Percentiles rank a stretch among this genome's conserved stretches.
Conservation (phyloP, 2,113 vertebrate species). For the Rostratula benghalensis region DNA sequence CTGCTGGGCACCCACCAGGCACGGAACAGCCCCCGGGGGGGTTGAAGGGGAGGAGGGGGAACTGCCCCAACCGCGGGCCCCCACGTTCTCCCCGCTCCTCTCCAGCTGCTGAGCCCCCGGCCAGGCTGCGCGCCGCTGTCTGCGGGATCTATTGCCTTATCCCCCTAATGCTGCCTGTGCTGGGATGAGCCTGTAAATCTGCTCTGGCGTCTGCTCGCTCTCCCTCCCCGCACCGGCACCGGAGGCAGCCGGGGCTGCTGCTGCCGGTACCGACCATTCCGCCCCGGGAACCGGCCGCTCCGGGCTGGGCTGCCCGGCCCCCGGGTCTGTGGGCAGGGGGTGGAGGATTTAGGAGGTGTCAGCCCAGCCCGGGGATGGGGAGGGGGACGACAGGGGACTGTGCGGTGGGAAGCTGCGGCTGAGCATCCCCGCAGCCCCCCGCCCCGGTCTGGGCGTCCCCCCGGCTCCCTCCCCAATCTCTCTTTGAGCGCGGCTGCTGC, state of each 20-base stretch:
- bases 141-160: background rate
- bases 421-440: background rate
- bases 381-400: no score
- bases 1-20: background rate
- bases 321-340: fast-evolving
- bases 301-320: background rate
- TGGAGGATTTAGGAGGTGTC: background rate
- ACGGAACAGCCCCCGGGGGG: background rate
- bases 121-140: background rate
- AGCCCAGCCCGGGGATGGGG: fast-evolving
- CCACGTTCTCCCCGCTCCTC: fast-evolving
- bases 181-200: background rate
- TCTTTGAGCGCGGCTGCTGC: background rate
- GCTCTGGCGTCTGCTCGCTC: background rate
- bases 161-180: background rate
- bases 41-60: background rate
- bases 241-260: background rate
- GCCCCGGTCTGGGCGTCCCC: background rate
- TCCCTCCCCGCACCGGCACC: background rate
- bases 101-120: background rate
- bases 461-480: background rate
- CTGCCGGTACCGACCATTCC: background rate
- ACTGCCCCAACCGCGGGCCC: fast-evolving
- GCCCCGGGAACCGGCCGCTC: background rate
- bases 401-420: background rate